Conservation (phyloP, 1,140 invertebrate species). For the Platorchestia sp. region DNA sequence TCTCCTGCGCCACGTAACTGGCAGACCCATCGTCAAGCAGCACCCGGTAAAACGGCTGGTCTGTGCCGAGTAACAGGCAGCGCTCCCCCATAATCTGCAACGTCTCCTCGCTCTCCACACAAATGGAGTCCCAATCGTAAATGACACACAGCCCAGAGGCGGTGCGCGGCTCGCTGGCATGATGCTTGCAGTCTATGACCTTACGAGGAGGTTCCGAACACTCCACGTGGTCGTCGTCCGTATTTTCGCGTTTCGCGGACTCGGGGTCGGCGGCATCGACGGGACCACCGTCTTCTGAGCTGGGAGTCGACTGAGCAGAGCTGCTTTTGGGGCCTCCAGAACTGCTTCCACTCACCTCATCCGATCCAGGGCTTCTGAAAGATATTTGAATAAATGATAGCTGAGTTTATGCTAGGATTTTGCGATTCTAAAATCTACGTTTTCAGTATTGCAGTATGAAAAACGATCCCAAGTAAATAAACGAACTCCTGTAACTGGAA, state of each 20-base stretch:
- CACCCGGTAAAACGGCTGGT: constrained; percentile 65
- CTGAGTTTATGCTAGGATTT: too few species aligned
- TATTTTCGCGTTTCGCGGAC: not conserved
- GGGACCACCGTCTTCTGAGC: not conserved
- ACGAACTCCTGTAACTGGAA: too few species aligned
- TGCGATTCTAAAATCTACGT: too few species aligned
- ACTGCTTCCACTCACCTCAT: not conserved
- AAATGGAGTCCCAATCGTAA: constrained; percentile 66
- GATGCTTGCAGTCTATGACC: not conserved
- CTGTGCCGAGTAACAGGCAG: constrained; percentile 61
- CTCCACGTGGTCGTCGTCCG: not conserved
- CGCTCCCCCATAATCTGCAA: constrained; percentile 64
- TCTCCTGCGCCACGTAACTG: constrained; percentile 64
- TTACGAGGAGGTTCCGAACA: constrained; percentile 1
- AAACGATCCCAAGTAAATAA: too few species aligned
- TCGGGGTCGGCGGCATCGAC: not conserved
- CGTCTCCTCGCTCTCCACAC: constrained; percentile 66
- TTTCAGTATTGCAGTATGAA: too few species aligned
- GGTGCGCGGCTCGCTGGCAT: not conserved
- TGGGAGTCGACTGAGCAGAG: not conserved
- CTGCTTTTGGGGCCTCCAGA: not conserved
- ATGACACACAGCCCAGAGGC: constrained; percentile 63
- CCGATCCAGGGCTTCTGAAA: not conserved
- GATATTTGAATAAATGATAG: not conserved
- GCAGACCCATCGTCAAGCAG: constrained; percentile 61